These are phyloP conservation scores for Gastrophryne carolinensis DNA, from an alignment of 2,797 vertebrate species.

Conservation along the genomic window DNA sequence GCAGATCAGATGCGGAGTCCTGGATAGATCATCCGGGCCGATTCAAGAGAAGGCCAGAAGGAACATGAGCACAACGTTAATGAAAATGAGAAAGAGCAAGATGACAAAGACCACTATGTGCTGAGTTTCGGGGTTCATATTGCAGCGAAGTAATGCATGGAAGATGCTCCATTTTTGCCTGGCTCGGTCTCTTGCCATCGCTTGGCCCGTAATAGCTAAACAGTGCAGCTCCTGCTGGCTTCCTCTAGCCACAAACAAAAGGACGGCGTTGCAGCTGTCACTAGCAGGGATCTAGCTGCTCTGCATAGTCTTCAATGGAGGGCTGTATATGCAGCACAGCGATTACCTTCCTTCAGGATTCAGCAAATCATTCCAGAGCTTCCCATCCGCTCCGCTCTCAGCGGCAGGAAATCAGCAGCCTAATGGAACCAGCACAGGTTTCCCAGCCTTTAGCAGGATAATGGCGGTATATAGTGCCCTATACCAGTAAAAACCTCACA, in stretches of 20 bases:
- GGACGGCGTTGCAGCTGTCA: slow-evolving; percentile 55
- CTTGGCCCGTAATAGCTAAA: slow-evolving; percentile 45
- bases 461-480: slow-evolving; percentile 48
- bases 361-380: slow-evolving; percentile 12
- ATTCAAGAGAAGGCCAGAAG: slow-evolving; percentile 90
- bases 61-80: slow-evolving; percentile 96
- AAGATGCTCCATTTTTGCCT: slow-evolving; percentile 73
- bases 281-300: slow-evolving; percentile 25
- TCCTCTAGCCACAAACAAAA: slow-evolving; percentile 39
- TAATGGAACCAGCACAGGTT: slow-evolving; percentile 14
- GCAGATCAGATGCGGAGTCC: slow-evolving; percentile 57
- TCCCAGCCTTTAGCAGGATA: slow-evolving; percentile 36
- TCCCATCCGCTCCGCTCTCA: slow-evolving; percentile 28
- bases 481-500: slow-evolving; percentile 39
- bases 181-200: slow-evolving; percentile 75
- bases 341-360: not conserved
- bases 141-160: slow-evolving; percentile 86
- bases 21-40: slow-evolving; percentile 57
- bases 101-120: slow-evolving; percentile 92
- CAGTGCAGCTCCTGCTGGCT: slow-evolving; percentile 28
- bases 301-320: slow-evolving; percentile 29
- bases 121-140: slow-evolving; percentile 91
- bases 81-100: slow-evolving; percentile 92
- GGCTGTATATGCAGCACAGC: slow-evolving; percentile 52
- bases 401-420: slow-evolving; percentile 12